Evolutionary conservation across 2,888 invertebrate species (phyloP).

Genomic region (Agrotis ipsilon): DNA sequence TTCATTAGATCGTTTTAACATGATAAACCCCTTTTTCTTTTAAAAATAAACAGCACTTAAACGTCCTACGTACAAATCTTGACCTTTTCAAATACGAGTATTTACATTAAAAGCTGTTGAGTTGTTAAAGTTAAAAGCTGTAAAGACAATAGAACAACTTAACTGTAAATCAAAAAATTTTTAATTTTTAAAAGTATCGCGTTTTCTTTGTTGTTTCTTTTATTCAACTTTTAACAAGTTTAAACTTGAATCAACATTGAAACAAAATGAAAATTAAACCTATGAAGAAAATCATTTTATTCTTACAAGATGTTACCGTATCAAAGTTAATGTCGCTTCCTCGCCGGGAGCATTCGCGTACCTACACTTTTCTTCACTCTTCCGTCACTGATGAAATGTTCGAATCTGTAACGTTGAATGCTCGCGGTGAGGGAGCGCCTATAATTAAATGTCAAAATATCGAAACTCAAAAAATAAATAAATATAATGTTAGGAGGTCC

Average conservation of each 20-base stretch:
- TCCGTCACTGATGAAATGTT: no score
- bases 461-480: no score
- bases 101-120: constrained; percentile 36
- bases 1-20: constrained; percentile 34
- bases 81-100: constrained; percentile 49
- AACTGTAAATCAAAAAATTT: constrained; percentile 22
- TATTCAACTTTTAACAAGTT: neutral
- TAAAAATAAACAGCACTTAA: constrained; percentile 51
- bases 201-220: neutral
- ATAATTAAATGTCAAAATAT: no score
- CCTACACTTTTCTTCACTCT: no score
- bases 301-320: no score
- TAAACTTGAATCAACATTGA: no score
- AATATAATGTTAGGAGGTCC: no score
- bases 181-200: neutral
- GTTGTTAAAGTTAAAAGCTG: constrained; percentile 18
- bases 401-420: no score
- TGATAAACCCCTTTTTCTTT: constrained; percentile 25
- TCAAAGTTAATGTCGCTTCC: no score
- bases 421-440: no score
- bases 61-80: constrained; percentile 22
- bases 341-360: no score
- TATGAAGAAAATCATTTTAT: neutral
- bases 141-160: constrained; percentile 13
- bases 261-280: neutral